Evolutionary conservation across 35 echinoderm and acorn worm genomes (phyloP).

Genomic region (Acanthaster planci): DNA sequence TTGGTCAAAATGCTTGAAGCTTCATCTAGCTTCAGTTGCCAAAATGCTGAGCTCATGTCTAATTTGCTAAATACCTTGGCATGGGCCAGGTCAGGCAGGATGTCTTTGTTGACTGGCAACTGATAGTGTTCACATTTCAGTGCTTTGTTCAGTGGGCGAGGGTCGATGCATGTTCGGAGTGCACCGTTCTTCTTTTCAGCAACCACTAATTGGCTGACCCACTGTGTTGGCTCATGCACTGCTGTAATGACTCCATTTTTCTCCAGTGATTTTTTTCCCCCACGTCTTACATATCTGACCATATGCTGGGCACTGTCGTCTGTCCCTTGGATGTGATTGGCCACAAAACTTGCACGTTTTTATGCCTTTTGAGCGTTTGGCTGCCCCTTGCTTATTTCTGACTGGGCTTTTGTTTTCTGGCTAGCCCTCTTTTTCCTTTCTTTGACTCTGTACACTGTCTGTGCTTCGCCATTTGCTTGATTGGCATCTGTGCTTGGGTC

Average conservation of each 20-base stretch:
- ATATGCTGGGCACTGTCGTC: conserved; percentile 35
- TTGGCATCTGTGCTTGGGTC: no score
- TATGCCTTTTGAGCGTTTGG: not conserved
- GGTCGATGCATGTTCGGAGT: conserved; percentile 50
- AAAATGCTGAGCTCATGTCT: no score
- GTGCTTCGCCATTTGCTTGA: no score
- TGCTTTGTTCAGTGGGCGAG: conserved; percentile 55
- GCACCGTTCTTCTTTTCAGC: conserved; percentile 44
- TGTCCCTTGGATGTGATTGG: conserved; percentile 5
- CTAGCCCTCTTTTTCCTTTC: no score
- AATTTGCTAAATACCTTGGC: conserved; percentile 13
- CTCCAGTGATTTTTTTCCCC: no score
- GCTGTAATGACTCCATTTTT: conserved; percentile 22
- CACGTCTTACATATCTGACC: conserved; percentile 34
- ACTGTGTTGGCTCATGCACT: conserved; percentile 43
- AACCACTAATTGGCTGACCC: conserved; percentile 48
- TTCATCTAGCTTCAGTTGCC: no score
- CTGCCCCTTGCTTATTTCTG: no score
- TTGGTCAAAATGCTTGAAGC: no score
- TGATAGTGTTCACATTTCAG: conserved; percentile 49
- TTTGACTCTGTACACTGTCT: no score
- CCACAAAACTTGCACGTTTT: conserved; percentile 44
- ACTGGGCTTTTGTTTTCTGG: no score
- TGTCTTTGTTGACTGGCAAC: no score
- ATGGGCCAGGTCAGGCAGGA: no score